Evolutionary conservation across 2,113 vertebrate species (phyloP).

Genomic region (Callopanchax toddi): DNA sequence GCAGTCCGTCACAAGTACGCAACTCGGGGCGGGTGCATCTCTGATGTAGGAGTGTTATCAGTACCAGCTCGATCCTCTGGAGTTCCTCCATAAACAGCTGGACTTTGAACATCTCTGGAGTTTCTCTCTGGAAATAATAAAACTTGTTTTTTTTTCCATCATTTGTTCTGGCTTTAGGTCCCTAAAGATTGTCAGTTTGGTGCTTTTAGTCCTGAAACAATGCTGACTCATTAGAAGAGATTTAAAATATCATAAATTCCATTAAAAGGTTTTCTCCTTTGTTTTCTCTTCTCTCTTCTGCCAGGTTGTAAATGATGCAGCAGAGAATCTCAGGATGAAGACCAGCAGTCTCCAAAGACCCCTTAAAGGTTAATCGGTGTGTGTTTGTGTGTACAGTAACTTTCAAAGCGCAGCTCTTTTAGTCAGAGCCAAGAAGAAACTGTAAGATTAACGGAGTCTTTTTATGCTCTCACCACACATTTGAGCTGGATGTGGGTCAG

Average conservation of each 20-base stretch:
- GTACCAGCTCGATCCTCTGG: background rate
- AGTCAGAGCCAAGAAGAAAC: conserved; percentile 9
- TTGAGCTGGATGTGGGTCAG: conserved; percentile 63
- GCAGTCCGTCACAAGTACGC: too few relatives aligned
- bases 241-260: background rate
- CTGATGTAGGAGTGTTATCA: too few relatives aligned
- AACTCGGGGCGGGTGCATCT: too few relatives aligned
- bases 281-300: conserved; percentile 31
- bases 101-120: conserved; percentile 1
- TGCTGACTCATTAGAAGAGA: background rate
- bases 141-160: too few relatives aligned
- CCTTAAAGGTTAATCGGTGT: background rate
- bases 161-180: conserved; percentile 3
- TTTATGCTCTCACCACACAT: conserved; percentile 49
- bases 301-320: conserved; percentile 32
- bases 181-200: background rate
- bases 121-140: too few relatives aligned
- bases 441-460: conserved; percentile 38
- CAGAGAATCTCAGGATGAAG: conserved; percentile 9
- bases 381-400: conserved; percentile 2
- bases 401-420: conserved; percentile 48
- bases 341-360: conserved; percentile 20
- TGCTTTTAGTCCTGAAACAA: too few relatives aligned
- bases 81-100: conserved; percentile 2
- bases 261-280: conserved; percentile 17